phyloP scores from a whole-genome alignment of 1,140 invertebrate species.

The Whitmania pigra region DNA sequence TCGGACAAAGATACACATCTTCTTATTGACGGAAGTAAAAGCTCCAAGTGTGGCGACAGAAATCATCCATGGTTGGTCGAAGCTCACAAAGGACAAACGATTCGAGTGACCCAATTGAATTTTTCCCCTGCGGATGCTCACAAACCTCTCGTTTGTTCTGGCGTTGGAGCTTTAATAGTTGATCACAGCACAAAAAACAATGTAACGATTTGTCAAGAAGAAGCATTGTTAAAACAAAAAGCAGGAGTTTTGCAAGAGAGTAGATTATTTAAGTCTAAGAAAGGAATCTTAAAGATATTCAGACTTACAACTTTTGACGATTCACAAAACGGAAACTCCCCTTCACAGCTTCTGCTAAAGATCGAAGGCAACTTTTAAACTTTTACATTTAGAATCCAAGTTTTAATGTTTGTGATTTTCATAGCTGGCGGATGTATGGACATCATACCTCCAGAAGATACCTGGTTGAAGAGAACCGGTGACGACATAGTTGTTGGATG shows the following conservation, averaged over 20 bases:
- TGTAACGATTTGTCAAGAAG: too few relatives aligned
- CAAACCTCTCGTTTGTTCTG: background rate
- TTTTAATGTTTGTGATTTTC: background rate
- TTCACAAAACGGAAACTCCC: too few relatives aligned
- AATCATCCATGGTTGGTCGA: background rate
- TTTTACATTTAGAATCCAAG: too few relatives aligned
- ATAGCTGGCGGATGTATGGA: constrained; percentile 9
- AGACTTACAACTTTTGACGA: too few relatives aligned
- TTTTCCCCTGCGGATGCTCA: background rate
- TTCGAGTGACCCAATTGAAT: background rate
- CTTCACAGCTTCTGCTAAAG: too few relatives aligned
- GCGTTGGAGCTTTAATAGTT: background rate
- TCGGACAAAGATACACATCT: background rate
- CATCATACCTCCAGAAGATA: constrained; percentile 10
- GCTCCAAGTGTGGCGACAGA: background rate
- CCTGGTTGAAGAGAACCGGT: constrained; percentile 10
- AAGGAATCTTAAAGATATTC: too few relatives aligned
- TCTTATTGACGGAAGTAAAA: background rate
- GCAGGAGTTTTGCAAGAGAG: too few relatives aligned
- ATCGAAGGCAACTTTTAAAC: too few relatives aligned
- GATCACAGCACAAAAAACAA: background rate
- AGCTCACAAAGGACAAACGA: background rate
- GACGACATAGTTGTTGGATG: constrained; percentile 10
- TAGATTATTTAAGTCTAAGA: too few relatives aligned
- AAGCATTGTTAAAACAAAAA: too few relatives aligned